Conservation (phyloP, 30 jellyfish, hydroid and myxozoan genomes). For the Haliclystus octoradiatus region DNA sequence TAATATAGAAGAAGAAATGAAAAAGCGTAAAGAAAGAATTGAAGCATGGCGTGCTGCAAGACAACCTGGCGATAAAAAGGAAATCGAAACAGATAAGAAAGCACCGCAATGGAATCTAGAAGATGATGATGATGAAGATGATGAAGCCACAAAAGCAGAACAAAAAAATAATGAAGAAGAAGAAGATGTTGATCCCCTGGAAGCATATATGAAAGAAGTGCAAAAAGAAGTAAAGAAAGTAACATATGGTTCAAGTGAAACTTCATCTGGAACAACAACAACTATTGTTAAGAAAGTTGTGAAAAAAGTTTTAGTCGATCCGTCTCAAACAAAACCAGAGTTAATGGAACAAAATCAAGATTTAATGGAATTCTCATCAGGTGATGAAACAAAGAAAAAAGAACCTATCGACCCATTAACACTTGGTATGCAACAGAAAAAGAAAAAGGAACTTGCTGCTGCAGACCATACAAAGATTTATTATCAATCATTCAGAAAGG, state of each 20-base stretch:
- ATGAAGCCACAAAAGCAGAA: conserved; percentile 12
- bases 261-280: conserved; percentile 28
- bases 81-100: background rate
- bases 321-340: conserved; percentile 58
- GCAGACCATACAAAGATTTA: conserved; percentile 92
- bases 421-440: conserved; percentile 28
- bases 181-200: conserved; percentile 90
- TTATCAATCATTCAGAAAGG: conserved; percentile 68
- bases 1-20: conserved; percentile 83
- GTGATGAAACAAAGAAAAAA: conserved; percentile 60
- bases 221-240: conserved; percentile 69
- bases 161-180: conserved; percentile 38
- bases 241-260: conserved; percentile 3
- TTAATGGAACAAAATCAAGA: conserved; percentile 97
- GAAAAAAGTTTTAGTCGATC: conserved; percentile 24
- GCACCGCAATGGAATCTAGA: conserved; percentile 83
- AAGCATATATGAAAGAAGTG: conserved; percentile 88
- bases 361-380: conserved; percentile 91
- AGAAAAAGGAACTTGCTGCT: conserved; percentile 68
- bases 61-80: conserved; percentile 19
- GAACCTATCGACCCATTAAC: background rate
- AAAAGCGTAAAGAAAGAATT: conserved; percentile 84
- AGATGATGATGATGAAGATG: conserved; percentile 94
- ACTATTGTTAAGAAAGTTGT: conserved; percentile 93
- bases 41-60: conserved; percentile 96